These are phyloP conservation scores for Tachuris rubrigastra DNA, from an alignment of 2,113 vertebrate species.

Conservation along the genomic window DNA sequence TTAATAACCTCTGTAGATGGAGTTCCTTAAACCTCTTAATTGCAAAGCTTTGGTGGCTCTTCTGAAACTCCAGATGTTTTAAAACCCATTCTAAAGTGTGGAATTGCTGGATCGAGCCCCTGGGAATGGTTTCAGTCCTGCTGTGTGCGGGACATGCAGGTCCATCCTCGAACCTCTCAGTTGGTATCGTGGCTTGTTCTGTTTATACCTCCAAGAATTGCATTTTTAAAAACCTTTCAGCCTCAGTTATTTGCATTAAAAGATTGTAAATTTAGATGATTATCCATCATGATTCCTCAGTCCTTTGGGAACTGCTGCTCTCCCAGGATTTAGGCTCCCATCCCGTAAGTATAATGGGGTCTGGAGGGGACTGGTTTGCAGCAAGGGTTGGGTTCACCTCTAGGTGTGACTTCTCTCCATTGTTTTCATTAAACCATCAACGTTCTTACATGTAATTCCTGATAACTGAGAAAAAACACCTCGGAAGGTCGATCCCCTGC, in stretches of 20 bases:
- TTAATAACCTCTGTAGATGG: neutral
- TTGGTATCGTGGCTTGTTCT: neutral
- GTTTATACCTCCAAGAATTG: constrained; percentile 29
- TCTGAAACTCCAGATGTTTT: neutral
- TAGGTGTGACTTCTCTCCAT: neutral
- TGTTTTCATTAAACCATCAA: neutral
- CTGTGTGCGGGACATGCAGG: neutral
- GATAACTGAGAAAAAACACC: neutral
- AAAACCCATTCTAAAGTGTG: neutral
- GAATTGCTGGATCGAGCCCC: constrained; percentile 2
- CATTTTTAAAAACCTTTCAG: constrained; percentile 29
- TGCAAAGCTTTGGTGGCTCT: neutral
- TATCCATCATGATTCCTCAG: constrained; percentile 36
- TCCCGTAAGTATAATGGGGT: constrained; percentile 36
- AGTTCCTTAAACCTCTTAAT: neutral
- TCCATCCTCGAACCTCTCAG: constrained; percentile 10
- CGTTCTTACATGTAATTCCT: neutral
- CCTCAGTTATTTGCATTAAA: constrained; percentile 55
- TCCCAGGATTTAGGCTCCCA: constrained; percentile 34
- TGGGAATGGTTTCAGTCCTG: neutral
- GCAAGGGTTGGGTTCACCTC: neutral
- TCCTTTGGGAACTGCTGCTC: constrained; percentile 34
- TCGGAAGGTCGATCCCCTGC: neutral
- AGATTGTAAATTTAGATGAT: constrained; percentile 31
- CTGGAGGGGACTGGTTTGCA: neutral